A percentile compares a stretch with the other conserved stretches of the same genome.
Evolutionary conservation across 2,113 vertebrate genomes (phyloP).

Genomic region (Chrysochloris asiatica): DNA sequence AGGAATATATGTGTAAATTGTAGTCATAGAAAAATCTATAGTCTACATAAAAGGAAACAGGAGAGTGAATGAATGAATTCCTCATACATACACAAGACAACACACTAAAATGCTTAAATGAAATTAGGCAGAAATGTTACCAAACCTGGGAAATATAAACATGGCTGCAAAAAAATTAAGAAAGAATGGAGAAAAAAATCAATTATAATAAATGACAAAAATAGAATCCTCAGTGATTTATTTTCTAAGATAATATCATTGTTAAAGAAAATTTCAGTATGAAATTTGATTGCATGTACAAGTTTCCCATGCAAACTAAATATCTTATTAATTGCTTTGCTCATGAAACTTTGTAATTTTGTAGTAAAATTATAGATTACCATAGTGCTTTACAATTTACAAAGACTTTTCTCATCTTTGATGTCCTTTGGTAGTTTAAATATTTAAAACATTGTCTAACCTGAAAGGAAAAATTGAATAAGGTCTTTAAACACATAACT

Average conservation of each 20-base stretch:
- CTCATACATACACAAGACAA: conserved; percentile 24
- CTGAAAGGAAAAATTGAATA: conserved; percentile 5
- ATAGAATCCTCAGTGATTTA: not conserved
- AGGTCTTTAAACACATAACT: conserved; percentile 29
- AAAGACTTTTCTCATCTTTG: conserved; percentile 24
- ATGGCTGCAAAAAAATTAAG: not conserved
- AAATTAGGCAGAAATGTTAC: not conserved
- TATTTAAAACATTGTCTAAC: conserved; percentile 36
- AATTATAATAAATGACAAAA: conserved; percentile 10
- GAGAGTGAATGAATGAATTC: conserved; percentile 19
- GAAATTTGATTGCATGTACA: conserved; percentile 1
- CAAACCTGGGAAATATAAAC: not conserved
- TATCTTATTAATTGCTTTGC: conserved; percentile 71
- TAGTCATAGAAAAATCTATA: not conserved
- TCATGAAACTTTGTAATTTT: conserved; percentile 20
- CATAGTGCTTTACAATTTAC: not conserved
- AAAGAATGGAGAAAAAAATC: conserved; percentile 34
- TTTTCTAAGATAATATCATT: not conserved
- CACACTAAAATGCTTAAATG: conserved; percentile 7
- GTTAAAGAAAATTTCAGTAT: not conserved
- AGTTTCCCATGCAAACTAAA: conserved; percentile 13
- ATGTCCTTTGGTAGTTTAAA: conserved; percentile 40
- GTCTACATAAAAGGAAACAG: conserved; percentile 3
- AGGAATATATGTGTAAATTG: conserved; percentile 12
- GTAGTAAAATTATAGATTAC: not conserved